phyloP scores from a whole-genome alignment of 2,888 invertebrate genomes.

The Lycaena phlaeas region DNA sequence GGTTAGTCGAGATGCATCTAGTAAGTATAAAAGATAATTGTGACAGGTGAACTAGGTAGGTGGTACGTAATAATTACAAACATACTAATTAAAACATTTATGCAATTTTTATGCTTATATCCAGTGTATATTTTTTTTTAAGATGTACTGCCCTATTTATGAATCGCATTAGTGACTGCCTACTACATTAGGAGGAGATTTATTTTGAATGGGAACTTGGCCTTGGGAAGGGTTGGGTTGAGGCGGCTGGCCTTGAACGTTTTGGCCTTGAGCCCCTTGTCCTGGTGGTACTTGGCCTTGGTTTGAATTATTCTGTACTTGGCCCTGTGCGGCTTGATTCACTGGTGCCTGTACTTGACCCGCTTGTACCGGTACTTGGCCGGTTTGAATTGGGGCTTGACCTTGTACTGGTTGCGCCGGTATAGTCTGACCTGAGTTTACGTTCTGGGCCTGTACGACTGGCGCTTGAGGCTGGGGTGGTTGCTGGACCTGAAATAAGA shows the following conservation, averaged over 20 bases:
- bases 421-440: conserved; percentile 1
- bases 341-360: neutral
- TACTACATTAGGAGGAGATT: neutral
- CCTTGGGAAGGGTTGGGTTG: conserved; percentile 21
- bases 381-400: conserved; percentile 18
- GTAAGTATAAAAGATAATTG: too few relatives aligned
- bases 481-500: conserved; percentile 14
- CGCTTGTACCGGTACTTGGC: conserved; percentile 14
- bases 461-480: too few relatives aligned
- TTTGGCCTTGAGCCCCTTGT: conserved; percentile 20
- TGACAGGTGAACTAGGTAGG: too few relatives aligned
- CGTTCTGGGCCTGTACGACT: conserved; percentile 22
- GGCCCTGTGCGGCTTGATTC: neutral
- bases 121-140: neutral
- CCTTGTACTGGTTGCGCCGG: conserved; percentile 15
- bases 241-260: conserved; percentile 18
- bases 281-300: conserved; percentile 20
- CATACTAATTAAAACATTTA: too few relatives aligned
- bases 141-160: neutral
- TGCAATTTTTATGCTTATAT: too few relatives aligned
- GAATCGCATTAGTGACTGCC: neutral
- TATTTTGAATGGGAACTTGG: conserved; percentile 11
- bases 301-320: conserved; percentile 20
- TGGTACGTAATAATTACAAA: too few relatives aligned
- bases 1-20: too few relatives aligned